These are phyloP conservation scores for Crocidura indochinensis DNA, from an alignment of 2,797 vertebrate genomes.

Conservation along the genomic window DNA sequence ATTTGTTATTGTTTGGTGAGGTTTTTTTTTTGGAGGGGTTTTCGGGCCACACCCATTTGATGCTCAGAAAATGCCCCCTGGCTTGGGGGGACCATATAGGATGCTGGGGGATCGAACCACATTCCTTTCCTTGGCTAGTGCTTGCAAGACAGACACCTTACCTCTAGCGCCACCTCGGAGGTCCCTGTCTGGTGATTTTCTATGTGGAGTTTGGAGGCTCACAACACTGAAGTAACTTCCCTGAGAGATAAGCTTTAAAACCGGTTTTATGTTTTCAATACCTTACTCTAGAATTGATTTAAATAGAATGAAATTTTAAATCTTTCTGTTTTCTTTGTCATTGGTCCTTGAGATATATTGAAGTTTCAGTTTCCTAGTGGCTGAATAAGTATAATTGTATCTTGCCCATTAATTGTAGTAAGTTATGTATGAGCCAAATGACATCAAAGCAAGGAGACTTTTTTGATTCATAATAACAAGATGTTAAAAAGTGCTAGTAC, in stretches of 20 bases:
- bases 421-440: background rate
- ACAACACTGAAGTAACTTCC: background rate
- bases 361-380: background rate
- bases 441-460: background rate
- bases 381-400: background rate
- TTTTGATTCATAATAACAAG: background rate
- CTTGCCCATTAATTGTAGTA: background rate
- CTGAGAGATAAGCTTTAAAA: slow-evolving; percentile 27
- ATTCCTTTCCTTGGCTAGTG: too few species aligned
- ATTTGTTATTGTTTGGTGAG: slow-evolving; percentile 17
- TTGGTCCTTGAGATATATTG: background rate
- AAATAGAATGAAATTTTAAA: slow-evolving; percentile 2
- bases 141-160: too few species aligned
- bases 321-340: background rate
- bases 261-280: background rate
- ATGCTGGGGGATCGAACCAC: too few species aligned
- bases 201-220: background rate
- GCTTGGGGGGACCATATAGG: too few species aligned
- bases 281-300: slow-evolving; percentile 3
- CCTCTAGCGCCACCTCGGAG: too few species aligned
- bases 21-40: too few species aligned
- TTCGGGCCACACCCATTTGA: too few species aligned
- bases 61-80: too few species aligned
- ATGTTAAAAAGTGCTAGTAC: background rate
- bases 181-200: slow-evolving; percentile 16